These are phyloP conservation scores for Diorhabda sublineata DNA, from an alignment of 1,140 invertebrate genomes.

Conservation along the genomic window DNA sequence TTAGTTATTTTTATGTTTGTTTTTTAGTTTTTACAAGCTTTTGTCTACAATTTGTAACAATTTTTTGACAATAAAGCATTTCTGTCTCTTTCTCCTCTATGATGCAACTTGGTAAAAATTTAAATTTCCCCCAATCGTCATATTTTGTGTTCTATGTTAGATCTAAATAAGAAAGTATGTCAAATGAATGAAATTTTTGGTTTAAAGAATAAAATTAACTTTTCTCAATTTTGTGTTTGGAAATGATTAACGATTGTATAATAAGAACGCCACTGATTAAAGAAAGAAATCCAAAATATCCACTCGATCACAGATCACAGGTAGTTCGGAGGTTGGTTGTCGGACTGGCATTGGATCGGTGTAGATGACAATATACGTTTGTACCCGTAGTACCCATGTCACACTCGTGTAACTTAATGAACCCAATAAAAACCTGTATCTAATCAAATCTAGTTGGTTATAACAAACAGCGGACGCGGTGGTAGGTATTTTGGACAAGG, in stretches of 20 bases:
- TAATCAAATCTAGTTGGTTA: constrained; percentile 27
- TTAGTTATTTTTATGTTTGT: too few relatives aligned
- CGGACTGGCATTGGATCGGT: constrained; percentile 6
- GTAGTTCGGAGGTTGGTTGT: constrained; percentile 7
- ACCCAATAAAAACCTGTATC: constrained; percentile 28
- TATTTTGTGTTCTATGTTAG: too few relatives aligned
- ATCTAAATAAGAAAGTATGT: too few relatives aligned
- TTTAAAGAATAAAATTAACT: too few relatives aligned
- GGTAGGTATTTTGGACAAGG: not conserved
- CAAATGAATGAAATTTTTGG: too few relatives aligned
- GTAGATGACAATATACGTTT: constrained; percentile 15
- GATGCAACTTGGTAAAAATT: too few relatives aligned
- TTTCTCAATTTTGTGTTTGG: too few relatives aligned
- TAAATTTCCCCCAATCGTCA: too few relatives aligned
- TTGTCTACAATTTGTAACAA: too few relatives aligned
- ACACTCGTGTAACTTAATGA: constrained; percentile 26
- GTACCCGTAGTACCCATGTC: constrained; percentile 9
- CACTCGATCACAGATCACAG: constrained; percentile 4
- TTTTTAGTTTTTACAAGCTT: too few relatives aligned
- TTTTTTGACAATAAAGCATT: too few relatives aligned
- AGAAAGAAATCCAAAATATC: constrained; percentile 6
- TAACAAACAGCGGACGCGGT: constrained; percentile 15
- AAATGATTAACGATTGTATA: not conserved
- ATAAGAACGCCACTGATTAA: not conserved
- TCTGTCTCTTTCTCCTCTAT: too few relatives aligned